phyloP scores from a whole-genome alignment of 2,113 vertebrate genomes.

The Diadophis punctatus region DNA sequence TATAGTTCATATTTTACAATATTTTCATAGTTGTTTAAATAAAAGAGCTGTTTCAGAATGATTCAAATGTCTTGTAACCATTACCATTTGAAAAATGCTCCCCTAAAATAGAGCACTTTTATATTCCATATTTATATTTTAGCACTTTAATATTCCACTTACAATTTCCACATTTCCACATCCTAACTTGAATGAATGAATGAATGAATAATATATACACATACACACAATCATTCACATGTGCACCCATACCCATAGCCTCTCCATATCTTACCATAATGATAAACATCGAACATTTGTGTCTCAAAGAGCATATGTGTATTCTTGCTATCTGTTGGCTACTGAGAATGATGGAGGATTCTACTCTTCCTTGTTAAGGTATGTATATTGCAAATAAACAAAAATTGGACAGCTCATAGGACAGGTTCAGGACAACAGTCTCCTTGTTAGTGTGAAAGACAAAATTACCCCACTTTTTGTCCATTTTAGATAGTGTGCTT shows the following conservation, averaged over 20 bases:
- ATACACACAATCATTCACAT: neutral
- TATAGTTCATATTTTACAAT: neutral
- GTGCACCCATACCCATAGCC: too few species aligned
- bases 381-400: neutral
- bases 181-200: neutral
- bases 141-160: neutral
- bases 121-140: too few species aligned
- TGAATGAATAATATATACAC: too few species aligned
- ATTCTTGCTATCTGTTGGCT: neutral
- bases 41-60: neutral
- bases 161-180: neutral
- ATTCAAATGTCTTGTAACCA: neutral
- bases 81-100: neutral
- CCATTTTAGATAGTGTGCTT: neutral
- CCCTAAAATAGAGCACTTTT: too few species aligned
- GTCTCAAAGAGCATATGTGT: neutral
- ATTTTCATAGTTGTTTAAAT: neutral
- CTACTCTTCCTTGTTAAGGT: neutral
- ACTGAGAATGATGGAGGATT: neutral
- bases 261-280: neutral
- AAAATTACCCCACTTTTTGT: neutral
- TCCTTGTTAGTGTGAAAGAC: neutral
- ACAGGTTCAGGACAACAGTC: neutral
- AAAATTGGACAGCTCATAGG: neutral
- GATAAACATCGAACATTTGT: neutral